phyloP scores from a whole-genome alignment of 2,797 vertebrate genomes.

The Ctenosaura bakeri region DNA sequence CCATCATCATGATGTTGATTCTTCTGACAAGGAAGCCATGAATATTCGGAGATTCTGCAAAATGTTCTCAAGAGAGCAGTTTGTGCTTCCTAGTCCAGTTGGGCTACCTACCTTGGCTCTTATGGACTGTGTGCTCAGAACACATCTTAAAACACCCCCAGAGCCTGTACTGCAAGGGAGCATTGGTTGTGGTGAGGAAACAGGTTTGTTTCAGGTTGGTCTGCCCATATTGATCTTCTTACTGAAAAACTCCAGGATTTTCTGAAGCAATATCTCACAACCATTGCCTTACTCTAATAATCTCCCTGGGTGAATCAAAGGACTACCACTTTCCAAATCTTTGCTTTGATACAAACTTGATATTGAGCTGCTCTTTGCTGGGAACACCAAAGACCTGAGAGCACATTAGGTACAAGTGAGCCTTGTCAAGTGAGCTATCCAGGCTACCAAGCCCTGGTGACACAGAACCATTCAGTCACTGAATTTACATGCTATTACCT shows the following conservation, averaged over 20 bases:
- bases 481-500: not conserved
- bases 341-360: not conserved
- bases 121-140: not conserved
- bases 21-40: not conserved
- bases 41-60: not conserved
- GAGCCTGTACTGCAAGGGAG: not conserved
- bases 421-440: not conserved
- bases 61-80: not conserved
- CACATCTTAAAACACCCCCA: not conserved
- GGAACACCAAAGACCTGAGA: not conserved
- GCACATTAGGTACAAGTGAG: not conserved
- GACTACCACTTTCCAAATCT: not conserved
- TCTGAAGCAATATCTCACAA: not conserved
- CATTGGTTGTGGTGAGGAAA: not conserved
- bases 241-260: not conserved
- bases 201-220: not conserved
- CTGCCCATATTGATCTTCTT: not conserved
- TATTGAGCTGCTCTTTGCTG: not conserved
- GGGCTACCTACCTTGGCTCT: not conserved
- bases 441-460: not conserved
- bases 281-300: not conserved
- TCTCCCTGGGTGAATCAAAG: conserved; percentile 5
- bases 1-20: not conserved
- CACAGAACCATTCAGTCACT: not conserved
- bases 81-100: not conserved